Evolutionary conservation across 2,797 vertebrate genomes (phyloP).

Genomic region (Rhynchotus rufescens): DNA sequence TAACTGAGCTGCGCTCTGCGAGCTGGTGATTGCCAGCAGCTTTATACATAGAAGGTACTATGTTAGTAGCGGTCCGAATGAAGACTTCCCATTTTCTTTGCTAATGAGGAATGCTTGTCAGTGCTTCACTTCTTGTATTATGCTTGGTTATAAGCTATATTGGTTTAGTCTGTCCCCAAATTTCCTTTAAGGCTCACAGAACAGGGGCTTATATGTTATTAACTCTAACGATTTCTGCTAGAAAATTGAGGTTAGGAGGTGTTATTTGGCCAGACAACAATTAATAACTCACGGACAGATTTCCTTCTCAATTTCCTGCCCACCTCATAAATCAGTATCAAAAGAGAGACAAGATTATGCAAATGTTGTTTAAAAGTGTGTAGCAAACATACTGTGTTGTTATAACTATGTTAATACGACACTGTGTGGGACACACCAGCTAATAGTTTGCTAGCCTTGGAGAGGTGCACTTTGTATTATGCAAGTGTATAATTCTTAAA

Average conservation of each 20-base stretch:
- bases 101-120: background rate
- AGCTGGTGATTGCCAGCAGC: background rate
- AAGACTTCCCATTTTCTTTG: background rate
- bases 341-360: constrained; percentile 58
- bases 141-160: background rate
- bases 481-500: background rate
- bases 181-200: constrained; percentile 44
- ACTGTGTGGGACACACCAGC: background rate
- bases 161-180: background rate
- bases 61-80: background rate
- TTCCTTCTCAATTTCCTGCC: constrained; percentile 59
- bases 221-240: constrained; percentile 64
- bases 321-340: constrained; percentile 69
- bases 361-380: constrained; percentile 35
- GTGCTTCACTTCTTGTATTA: background rate
- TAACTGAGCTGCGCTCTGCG: background rate
- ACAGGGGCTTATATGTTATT: constrained; percentile 40
- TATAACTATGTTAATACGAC: background rate
- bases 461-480: background rate
- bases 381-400: constrained; percentile 9
- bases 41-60: background rate
- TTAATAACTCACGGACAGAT: constrained; percentile 67
- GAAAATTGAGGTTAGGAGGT: constrained; percentile 74
- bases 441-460: background rate
- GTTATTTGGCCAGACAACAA: constrained; percentile 51